phyloP scores from a whole-genome alignment of 2,797 vertebrate species.

The Typhlichthys subterraneus region DNA sequence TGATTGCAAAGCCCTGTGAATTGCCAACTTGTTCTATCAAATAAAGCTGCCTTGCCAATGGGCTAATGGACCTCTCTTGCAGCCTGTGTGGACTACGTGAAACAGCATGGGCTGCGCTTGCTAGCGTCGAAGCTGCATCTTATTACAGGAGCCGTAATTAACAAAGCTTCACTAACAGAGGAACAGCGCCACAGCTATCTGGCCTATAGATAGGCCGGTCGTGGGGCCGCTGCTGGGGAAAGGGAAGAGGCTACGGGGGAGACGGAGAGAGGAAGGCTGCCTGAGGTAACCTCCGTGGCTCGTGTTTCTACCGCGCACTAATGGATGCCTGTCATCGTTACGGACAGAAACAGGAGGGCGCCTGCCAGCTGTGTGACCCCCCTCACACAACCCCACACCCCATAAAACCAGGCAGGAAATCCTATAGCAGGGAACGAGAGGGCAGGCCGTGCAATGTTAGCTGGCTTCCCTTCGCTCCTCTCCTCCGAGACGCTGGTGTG shows the following conservation, averaged over 20 bases:
- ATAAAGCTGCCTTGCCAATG: slow-evolving; percentile 14
- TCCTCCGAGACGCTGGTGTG: too few species aligned
- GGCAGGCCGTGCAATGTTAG: slow-evolving; percentile 33
- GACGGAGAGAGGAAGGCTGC: slow-evolving; percentile 28
- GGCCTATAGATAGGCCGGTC: slow-evolving; percentile 61
- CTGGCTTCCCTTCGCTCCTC: slow-evolving; percentile 27
- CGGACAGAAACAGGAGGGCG: slow-evolving; percentile 80
- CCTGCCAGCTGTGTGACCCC: slow-evolving; percentile 81
- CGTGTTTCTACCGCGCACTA: slow-evolving; percentile 76
- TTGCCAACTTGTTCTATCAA: too few species aligned
- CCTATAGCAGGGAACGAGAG: slow-evolving; percentile 68
- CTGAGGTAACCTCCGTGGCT: slow-evolving; percentile 72
- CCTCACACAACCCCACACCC: slow-evolving; percentile 6
- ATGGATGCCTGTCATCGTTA: slow-evolving; percentile 80
- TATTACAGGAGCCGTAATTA: slow-evolving; percentile 47
- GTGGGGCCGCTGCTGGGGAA: slow-evolving; percentile 53
- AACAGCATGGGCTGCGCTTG: slow-evolving; percentile 45
- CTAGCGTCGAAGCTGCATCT: slow-evolving; percentile 32
- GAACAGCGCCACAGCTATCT: slow-evolving; percentile 63
- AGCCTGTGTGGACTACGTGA: slow-evolving; percentile 25
- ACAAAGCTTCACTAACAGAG: slow-evolving; percentile 52
- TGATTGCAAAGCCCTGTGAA: too few species aligned
- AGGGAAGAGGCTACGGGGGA: slow-evolving; percentile 52
- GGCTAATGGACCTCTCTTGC: slow-evolving; percentile 38
- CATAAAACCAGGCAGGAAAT: slow-evolving; percentile 81